Evolutionary conservation across 64 coral and sea anemone genomes (phyloP).

Genomic region (Catalaphyllia jardinei): DNA sequence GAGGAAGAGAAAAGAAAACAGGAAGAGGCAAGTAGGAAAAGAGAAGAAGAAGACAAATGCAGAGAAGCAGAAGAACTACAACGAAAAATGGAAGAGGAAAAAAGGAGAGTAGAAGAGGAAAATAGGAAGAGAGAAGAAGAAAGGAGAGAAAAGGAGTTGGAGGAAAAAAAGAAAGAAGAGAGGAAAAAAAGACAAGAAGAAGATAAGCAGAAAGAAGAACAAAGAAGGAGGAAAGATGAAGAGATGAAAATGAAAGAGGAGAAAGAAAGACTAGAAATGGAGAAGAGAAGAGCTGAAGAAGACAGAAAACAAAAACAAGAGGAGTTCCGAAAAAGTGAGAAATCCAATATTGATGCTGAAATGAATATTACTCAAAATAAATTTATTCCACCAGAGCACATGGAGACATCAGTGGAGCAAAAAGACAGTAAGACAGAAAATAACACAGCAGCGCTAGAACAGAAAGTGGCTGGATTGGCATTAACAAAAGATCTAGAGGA

Average conservation of each 20-base stretch:
- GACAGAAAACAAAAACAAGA: not conserved
- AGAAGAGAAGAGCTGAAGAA: not conserved
- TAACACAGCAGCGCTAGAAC: not conserved
- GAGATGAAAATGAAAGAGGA: constrained; percentile 32
- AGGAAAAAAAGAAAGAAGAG: constrained; percentile 43
- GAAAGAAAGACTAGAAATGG: constrained; percentile 28
- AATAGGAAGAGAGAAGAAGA: constrained; percentile 19
- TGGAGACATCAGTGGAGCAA: not conserved
- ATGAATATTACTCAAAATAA: not conserved
- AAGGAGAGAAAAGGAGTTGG: constrained; percentile 38
- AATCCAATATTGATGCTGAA: not conserved
- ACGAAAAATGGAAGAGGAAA: not conserved
- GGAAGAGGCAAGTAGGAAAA: not conserved
- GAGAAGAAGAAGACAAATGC: not conserved
- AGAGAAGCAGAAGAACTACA: not conserved
- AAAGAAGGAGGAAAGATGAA: constrained; percentile 2
- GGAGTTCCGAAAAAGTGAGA: not conserved
- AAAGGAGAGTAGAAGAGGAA: not conserved
- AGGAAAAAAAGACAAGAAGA: constrained; percentile 9
- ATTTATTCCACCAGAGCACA: not conserved
- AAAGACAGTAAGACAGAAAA: not conserved
- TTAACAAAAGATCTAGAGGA: constrained; percentile 48
- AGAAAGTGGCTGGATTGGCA: constrained; percentile 25
- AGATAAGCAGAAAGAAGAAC: constrained; percentile 30
- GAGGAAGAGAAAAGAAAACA: not conserved